Base-by-base conservation (phyloP, 2,113 vertebrate species). In the Anthoscopus minutus region DNA sequence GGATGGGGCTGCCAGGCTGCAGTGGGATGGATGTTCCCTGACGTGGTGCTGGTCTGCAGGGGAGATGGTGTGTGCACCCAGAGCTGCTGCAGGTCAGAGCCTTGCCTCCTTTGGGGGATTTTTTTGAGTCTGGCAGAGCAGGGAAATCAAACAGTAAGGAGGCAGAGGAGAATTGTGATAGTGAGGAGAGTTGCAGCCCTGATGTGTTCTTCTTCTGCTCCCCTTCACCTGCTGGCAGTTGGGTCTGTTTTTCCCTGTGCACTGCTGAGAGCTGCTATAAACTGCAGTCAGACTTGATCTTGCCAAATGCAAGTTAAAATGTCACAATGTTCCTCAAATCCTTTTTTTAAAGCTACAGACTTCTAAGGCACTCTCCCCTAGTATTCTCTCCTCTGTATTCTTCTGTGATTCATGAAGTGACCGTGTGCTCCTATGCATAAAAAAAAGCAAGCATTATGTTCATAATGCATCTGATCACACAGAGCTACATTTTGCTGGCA, bases 231-330 rank as follows among this genome's bases (percentile, higher is more conserved):
- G 76, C 82, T 78, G 42, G 86, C 3, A 1, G 23, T 54, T 96
- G 90, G 86, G 80, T 90, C 38, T 78, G 50, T 3, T 82, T 94
- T 86, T 67, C 42, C 85, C 58, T 70, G 33, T 9, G 13, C 69
- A 2, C 47, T 60, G 60, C 70, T 92, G 60, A 81, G 80, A 88
- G 79, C 71, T 88, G 74, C 92, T 88, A 15, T 80, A 81, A 88
- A 88, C 79, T 74, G 72, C 72, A 92, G 27, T 83, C 79, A 83
- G 57, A 86, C 54, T 90, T 56, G 44, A 74, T 95, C 71, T 86
- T 92, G 76, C 81, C 79, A 94, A 96, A 65, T 71, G 74, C 67
- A 60, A 95, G 56, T 78, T 90, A 93, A 90, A 93, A 88, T 66
- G 67, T 86, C 15, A 2, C 42, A 51, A 23, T 3, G 0, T 27